Conservation (phyloP, 2,797 vertebrate genomes). For the Loriculus beryllinus region DNA sequence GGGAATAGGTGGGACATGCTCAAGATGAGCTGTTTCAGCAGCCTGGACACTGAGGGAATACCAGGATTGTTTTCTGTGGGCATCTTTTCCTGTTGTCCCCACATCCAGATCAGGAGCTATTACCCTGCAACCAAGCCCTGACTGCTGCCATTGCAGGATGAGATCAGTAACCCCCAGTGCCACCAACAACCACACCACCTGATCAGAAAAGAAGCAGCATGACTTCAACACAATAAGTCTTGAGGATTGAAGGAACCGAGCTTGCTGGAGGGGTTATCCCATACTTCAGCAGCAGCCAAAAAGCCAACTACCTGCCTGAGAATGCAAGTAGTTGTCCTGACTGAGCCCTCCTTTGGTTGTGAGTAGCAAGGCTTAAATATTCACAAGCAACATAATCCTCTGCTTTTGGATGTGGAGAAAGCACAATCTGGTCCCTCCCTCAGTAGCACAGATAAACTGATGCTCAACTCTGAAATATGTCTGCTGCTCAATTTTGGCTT, state of each 20-base stretch:
- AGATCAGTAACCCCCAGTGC: not conserved
- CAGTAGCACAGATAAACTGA: not conserved
- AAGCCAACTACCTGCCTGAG: not conserved
- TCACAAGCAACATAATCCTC: not conserved
- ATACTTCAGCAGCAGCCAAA: not conserved
- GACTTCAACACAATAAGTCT: not conserved
- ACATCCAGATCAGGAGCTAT: not conserved
- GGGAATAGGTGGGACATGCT: not conserved
- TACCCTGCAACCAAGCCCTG: not conserved
- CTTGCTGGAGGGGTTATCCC: not conserved
- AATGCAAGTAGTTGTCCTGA: not conserved
- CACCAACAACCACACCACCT: not conserved
- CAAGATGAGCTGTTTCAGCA: not conserved
- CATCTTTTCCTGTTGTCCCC: not conserved
- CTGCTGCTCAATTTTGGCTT: not conserved
- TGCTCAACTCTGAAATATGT: not conserved
- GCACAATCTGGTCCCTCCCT: not conserved
- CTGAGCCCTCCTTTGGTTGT: rapidly evolving
- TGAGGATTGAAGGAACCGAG: rapidly evolving
- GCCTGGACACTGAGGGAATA: not conserved
- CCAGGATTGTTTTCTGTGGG: not conserved
- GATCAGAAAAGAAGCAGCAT: not conserved
- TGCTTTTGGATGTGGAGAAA: not conserved
- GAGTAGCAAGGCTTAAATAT: not conserved
- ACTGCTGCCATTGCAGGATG: not conserved